A percentile compares a stretch with the other conserved stretches of the same genome.
These are phyloP conservation scores for Limanda limanda DNA, from an alignment of 2,113 vertebrate species.

Conservation along the genomic window DNA sequence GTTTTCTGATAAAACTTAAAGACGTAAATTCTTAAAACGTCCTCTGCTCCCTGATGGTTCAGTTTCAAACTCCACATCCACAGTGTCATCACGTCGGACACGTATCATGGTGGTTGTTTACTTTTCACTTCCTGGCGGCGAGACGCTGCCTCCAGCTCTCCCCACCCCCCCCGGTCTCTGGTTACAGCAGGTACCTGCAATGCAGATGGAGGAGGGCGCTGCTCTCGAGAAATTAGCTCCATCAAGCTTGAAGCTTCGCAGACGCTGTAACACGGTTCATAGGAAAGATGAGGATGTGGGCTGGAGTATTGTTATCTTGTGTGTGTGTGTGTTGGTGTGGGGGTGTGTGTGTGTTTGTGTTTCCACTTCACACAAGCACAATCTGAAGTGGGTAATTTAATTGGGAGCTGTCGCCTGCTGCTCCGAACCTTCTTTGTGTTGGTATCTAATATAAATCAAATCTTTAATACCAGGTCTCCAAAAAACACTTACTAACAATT, in stretches of 20 bases:
- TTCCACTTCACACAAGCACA: slow-evolving; percentile 34
- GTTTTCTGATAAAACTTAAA: neutral
- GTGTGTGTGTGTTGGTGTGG: neutral
- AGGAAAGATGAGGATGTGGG: slow-evolving; percentile 22
- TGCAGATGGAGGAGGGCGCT: slow-evolving; percentile 69
- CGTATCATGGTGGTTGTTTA: slow-evolving; percentile 16
- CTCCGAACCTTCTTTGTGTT: neutral
- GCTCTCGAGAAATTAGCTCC: slow-evolving; percentile 36
- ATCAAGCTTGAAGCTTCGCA: slow-evolving; percentile 18
- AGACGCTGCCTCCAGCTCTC: slow-evolving; percentile 35
- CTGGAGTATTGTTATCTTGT: neutral
- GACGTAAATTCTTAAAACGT: neutral
- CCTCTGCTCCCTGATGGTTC: neutral
- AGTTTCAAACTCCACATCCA: neutral
- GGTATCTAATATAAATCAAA: neutral
- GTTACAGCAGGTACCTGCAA: slow-evolving; percentile 74
- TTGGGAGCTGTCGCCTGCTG: slow-evolving; percentile 23
- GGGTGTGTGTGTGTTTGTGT: slow-evolving; percentile 13
- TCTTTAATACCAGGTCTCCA: neutral
- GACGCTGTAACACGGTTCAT: neutral
- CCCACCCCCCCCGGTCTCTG: slow-evolving; percentile 40
- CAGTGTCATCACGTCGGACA: neutral
- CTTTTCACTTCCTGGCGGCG: slow-evolving; percentile 29
- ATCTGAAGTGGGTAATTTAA: slow-evolving; percentile 39
- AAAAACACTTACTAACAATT: neutral